These are phyloP conservation scores for Cephalotes varians DNA, from an alignment of 2,888 invertebrate species.

Conservation along the genomic window DNA sequence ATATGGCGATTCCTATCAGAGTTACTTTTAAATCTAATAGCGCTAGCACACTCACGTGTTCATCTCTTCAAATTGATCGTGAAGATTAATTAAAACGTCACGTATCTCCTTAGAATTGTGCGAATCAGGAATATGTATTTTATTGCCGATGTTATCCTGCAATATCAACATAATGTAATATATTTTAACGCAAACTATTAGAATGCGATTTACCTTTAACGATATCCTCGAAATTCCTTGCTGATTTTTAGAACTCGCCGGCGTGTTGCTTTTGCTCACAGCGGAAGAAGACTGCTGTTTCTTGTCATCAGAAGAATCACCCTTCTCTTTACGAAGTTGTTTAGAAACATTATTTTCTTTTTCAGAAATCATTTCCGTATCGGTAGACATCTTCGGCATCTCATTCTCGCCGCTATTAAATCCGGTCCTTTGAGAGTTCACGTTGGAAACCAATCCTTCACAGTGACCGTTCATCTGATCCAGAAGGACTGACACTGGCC, in stretches of 20 bases:
- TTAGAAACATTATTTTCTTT: not conserved
- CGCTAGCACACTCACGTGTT: slow-evolving; percentile 71
- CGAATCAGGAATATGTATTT: not conserved
- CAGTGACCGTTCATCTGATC: slow-evolving; percentile 64
- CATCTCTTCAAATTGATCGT: slow-evolving; percentile 80
- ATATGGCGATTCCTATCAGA: not conserved
- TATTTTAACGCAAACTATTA: not conserved
- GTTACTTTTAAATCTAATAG: slow-evolving; percentile 33
- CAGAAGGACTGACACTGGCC: slow-evolving; percentile 76
- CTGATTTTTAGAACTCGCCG: not conserved
- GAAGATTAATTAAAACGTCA: slow-evolving; percentile 77
- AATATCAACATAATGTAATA: slow-evolving; percentile 33
- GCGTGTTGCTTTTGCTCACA: not conserved
- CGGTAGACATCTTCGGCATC: not conserved
- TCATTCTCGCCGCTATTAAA: not conserved
- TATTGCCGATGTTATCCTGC: slow-evolving; percentile 39
- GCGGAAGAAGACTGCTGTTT: not conserved
- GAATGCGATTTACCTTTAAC: slow-evolving; percentile 12
- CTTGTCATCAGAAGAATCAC: not conserved
- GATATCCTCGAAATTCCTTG: not conserved
- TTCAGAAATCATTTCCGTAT: slow-evolving; percentile 3
- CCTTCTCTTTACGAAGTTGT: not conserved
- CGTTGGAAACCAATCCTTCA: not conserved
- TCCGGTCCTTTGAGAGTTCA: not conserved
- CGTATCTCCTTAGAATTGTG: slow-evolving; percentile 73